Base-by-base conservation (phyloP, 2,888 invertebrate species). In the Megamerina dolium region DNA sequence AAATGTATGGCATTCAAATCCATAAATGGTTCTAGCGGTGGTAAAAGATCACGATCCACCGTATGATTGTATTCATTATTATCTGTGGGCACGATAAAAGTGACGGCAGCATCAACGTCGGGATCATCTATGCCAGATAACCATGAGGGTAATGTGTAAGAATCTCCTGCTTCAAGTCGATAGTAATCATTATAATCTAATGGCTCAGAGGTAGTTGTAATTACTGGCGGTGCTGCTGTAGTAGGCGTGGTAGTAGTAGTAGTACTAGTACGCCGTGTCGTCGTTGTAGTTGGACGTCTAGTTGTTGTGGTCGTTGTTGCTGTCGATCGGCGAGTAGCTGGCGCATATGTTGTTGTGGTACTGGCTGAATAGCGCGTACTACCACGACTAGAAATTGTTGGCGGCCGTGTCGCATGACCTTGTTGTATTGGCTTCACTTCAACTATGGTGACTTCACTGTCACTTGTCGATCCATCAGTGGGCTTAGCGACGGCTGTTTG, bases 11-110 rank as follows among this genome's bases (percentile, higher is more conserved):
- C 54, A 18, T 54, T 51, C 4, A 68, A 45, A 49, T 68, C 68
- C 0, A 58, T 55, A 44, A 59, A 68, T 2, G 68, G 68, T 40
- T 69, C 70, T 3, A 58, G 52, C 0, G 68, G 68, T 18, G 70
- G 70, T 34, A 68, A 57, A 18, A 68, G 30, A 29, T 68, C 64
- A 2, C 49, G 52, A 1, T 53, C 47, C 42, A 68, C 18, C 1
- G 60, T 66, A 23, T 66, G 61, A 34, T 70, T 68, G 26, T 68
- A 68, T 48, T 68, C 57, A 43, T 66, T 60, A 21, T 67, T 60
- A 39, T 68, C 65, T 3, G 43, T 47, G 30, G 68, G 68, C 33
- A 66, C 57, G 12, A 60, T 55, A 27, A 59, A 68, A 9, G 64
- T 58, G 10, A 68, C 61, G 1, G 68, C 68, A 16, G 66, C 63